These are phyloP conservation scores for Lycocerus yunnanus DNA, from an alignment of 2,888 invertebrate species.

Conservation along the genomic window DNA sequence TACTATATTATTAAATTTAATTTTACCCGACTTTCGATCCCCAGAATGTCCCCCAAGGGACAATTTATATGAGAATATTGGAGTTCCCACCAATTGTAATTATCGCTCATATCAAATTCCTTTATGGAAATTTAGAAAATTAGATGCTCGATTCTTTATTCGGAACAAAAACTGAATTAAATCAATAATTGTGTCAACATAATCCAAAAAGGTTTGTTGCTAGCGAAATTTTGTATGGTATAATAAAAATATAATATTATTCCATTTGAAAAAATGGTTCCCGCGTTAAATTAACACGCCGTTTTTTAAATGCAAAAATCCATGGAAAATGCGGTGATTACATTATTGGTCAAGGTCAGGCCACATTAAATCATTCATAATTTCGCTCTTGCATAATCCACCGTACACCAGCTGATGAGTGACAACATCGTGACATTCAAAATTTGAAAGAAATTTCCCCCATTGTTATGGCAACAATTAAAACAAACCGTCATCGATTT, in stretches of 20 bases:
- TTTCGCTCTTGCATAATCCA: not conserved
- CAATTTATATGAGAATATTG: slow-evolving; percentile 55
- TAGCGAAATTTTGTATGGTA: not conserved
- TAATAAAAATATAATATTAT: no score
- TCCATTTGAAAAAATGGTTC: not conserved
- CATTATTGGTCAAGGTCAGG: not conserved
- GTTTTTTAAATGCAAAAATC: not conserved
- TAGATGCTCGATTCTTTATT: not conserved
- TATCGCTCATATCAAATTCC: slow-evolving; percentile 33
- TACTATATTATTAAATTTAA: not conserved
- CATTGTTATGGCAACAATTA: not conserved
- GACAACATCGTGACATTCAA: not conserved
- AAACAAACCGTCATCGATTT: not conserved
- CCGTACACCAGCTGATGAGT: not conserved
- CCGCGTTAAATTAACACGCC: not conserved
- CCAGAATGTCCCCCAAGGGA: slow-evolving; percentile 64
- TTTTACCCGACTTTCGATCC: slow-evolving; percentile 64
- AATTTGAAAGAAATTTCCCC: not conserved
- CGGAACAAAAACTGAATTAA: not conserved
- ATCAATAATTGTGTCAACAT: not conserved
- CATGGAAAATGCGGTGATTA: not conserved
- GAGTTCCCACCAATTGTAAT: slow-evolving; percentile 60
- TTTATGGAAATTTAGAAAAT: not conserved
- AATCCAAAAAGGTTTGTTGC: not conserved
- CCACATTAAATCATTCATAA: not conserved